These are phyloP conservation scores for Hypocryptadius cinnamomeus DNA, from an alignment of 2,113 vertebrate species.

Conservation along the genomic window DNA sequence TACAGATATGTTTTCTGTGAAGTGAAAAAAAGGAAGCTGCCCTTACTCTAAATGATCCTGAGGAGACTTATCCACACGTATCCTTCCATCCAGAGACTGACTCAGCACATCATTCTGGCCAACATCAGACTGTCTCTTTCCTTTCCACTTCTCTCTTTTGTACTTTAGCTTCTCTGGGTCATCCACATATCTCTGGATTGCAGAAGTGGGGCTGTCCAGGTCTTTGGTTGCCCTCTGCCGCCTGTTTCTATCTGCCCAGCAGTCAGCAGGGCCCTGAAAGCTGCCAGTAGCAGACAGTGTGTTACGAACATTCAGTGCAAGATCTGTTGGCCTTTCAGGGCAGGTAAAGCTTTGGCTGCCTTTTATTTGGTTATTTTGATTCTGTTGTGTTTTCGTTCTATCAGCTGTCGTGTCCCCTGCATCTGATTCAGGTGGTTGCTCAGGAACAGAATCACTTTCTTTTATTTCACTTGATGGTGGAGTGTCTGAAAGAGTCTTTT, in stretches of 20 bases:
- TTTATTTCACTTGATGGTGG: neutral
- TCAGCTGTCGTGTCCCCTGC: neutral
- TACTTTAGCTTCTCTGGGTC: conserved; percentile 71
- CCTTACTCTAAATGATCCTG: conserved; percentile 59
- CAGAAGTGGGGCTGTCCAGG: conserved; percentile 52
- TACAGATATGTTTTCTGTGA: neutral
- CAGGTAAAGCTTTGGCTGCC: conserved; percentile 34
- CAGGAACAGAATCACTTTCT: neutral
- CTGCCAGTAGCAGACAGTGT: neutral
- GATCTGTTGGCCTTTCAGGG: conserved; percentile 40
- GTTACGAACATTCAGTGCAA: conserved; percentile 45
- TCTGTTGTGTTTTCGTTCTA: neutral
- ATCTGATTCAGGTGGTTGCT: neutral
- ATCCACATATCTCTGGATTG: conserved; percentile 76
- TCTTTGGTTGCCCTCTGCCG: conserved; percentile 35
- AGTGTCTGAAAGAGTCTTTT: neutral
- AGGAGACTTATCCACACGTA: neutral
- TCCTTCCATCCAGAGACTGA: conserved; percentile 65
- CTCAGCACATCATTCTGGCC: conserved; percentile 50
- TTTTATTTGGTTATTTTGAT: conserved; percentile 54
- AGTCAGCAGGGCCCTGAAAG: neutral
- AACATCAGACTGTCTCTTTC: conserved; percentile 63
- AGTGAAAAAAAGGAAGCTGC: neutral
- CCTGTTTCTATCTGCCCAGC: neutral
- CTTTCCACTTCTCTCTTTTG: conserved; percentile 83